Base-by-base conservation (phyloP, 2,113 vertebrate genomes). In the Engystomops pustulosus region DNA sequence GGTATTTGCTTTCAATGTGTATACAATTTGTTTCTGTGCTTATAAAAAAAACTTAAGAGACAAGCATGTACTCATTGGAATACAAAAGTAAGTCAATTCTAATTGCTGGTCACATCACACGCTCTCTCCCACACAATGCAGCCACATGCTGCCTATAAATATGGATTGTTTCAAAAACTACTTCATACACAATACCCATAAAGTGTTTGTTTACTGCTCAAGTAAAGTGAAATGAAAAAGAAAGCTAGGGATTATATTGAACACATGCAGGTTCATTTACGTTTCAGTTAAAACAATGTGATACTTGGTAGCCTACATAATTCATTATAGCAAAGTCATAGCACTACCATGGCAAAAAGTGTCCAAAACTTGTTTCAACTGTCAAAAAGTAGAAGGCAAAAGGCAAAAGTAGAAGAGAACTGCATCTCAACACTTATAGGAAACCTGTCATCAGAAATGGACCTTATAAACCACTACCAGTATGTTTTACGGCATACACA, bases 21-120 rank as follows among this genome's bases (percentile, higher is more conserved):
- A 84, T 62, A 84, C 74, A 77, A 68, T 78, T 84, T 84, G 82
- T 84, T 84, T 78, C 74, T 84, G 30, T 68, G 55, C 81, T 84
- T 84, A 78, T 84, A 36, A 78, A 47, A 65, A 82, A 82, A 60
- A 45, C 14, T 49, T 80, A 80, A 65, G 70, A 78, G 62, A 69
- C 27, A 70, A 47, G 82, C 68, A 70, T 78, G 23, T 32, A 55
- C 62, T 84, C 47, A 69, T 84, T 69, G 82, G 32, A 84, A 84
- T 78, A 84, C 30, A 69, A 69, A 77, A 68, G 49, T 51, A 45
- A 67, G 55, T 69, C 60, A 78, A 30, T 78, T 84, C 17, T 32
- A 84, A 68, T 38, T 65, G 82, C 60, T 69, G 45, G 82, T 68
- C 74, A 78, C 32, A 49, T 84, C 60, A 84, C 62, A 78, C n/a